A percentile compares a stretch with the other conserved stretches of the same genome.
phyloP scores from a whole-genome alignment of 2,113 vertebrate species.

The Pao palembangensis region DNA sequence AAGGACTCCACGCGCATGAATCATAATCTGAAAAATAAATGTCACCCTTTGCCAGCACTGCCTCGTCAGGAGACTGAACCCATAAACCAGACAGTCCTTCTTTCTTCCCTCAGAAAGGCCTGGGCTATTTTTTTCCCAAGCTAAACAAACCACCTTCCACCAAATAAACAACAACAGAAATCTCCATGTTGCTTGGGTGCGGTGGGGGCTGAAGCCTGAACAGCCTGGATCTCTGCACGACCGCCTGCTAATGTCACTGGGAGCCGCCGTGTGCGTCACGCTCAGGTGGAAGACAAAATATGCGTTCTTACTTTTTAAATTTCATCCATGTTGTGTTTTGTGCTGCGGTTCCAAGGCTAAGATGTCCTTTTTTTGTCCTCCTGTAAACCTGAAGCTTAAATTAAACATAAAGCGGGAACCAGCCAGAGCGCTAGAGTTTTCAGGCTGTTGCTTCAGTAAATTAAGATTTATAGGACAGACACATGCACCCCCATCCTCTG shows the following conservation, averaged over 20 bases:
- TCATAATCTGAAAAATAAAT: slow-evolving; percentile 40
- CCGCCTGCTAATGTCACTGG: slow-evolving; percentile 1
- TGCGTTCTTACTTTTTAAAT: no score
- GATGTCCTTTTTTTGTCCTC: no score
- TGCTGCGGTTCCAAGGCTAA: no score
- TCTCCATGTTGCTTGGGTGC: slow-evolving; percentile 38
- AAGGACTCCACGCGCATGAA: slow-evolving; percentile 41
- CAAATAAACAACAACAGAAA: slow-evolving; percentile 54
- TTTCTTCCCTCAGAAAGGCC: slow-evolving; percentile 44
- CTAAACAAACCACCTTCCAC: slow-evolving; percentile 49
- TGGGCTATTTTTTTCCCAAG: slow-evolving; percentile 53
- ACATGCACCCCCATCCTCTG: no score
- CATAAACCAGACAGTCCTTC: slow-evolving; percentile 54
- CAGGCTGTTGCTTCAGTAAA: no score
- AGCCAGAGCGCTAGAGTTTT: no score
- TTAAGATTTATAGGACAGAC: no score
- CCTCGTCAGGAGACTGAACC: slow-evolving; percentile 49
- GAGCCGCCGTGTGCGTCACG: slow-evolving; percentile 3
- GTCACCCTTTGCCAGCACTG: slow-evolving; percentile 3
- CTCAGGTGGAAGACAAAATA: neutral
- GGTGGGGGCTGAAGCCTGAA: slow-evolving; percentile 18
- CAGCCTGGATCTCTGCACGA: slow-evolving; percentile 12
- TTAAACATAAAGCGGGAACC: no score
- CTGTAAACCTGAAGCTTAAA: no score
- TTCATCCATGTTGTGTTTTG: no score